Percentiles rank a stretch among this genome's conserved stretches.
phyloP scores from a whole-genome alignment of 2,113 vertebrate species.

The Ammodramus savannarum region DNA sequence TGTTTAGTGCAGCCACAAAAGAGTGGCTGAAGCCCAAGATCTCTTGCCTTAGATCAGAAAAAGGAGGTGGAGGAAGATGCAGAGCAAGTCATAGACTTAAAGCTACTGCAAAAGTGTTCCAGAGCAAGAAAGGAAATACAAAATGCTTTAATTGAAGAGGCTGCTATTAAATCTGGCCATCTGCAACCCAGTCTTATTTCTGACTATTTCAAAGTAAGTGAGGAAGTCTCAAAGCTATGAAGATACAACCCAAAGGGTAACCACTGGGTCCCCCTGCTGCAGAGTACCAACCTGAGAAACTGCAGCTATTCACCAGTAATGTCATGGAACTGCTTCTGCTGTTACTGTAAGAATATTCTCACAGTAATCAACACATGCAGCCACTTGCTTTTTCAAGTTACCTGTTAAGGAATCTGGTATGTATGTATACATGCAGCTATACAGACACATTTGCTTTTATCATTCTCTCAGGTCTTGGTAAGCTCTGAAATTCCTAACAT shows the following conservation, averaged over 20 bases:
- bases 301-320: neutral
- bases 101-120: neutral
- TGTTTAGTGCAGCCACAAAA: neutral
- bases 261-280: neutral
- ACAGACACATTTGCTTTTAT: neutral
- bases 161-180: neutral
- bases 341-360: neutral
- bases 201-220: neutral
- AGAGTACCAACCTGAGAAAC: rapidly evolving
- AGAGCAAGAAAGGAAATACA: neutral
- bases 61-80: neutral
- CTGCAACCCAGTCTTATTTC: neutral
- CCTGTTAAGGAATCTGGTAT: neutral
- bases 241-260: neutral
- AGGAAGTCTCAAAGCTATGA: neutral
- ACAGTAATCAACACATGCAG: neutral
- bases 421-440: neutral
- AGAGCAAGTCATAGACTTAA: neutral
- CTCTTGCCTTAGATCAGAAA: neutral
- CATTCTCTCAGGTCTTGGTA: neutral
- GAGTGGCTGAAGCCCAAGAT: neutral
- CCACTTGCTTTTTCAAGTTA: neutral
- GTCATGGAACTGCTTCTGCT: neutral
- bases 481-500: neutral
- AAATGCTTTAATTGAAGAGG: neutral